Percentiles rank a stretch among this genome's conserved stretches.
Conservation (phyloP, 2,113 vertebrate species). For the Neolamprologus modestus region DNA sequence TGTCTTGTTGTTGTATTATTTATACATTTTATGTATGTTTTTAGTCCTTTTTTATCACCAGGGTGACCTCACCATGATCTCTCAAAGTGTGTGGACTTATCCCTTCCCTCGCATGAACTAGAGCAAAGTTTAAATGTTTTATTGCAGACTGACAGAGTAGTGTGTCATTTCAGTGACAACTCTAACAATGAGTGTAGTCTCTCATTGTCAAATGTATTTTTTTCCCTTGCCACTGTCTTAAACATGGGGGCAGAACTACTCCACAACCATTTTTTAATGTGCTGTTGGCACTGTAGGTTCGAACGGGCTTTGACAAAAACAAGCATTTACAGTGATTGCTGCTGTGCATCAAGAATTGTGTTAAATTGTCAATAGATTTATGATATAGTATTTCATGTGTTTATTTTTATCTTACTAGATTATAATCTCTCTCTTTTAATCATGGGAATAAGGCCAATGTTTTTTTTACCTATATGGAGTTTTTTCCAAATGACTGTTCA, state of each 20-base stretch:
- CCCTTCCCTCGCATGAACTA: background rate
- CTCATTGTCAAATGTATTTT: background rate
- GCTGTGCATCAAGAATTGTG: background rate
- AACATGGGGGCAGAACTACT: background rate
- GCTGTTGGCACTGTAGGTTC: background rate
- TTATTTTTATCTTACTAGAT: background rate
- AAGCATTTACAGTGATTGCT: background rate
- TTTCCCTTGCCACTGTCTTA: background rate
- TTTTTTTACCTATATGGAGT: background rate
- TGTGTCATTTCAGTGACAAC: background rate
- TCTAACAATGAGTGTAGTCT: background rate
- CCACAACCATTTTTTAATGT: background rate
- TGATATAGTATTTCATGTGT: background rate
- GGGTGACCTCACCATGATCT: background rate
- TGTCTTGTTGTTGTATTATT: background rate
- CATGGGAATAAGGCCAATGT: background rate
- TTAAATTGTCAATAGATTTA: background rate
- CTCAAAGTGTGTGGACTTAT: background rate
- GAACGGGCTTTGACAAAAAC: background rate
- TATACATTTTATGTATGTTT: background rate
- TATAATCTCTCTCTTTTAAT: background rate
- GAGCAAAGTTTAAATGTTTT: background rate
- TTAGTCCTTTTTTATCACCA: background rate
- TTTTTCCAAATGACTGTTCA: conserved; percentile 7
- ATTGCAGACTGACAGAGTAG: background rate